Percentiles rank a stretch among this genome's conserved stretches.
phyloP scores from a whole-genome alignment of 2,888 invertebrate genomes.

The Gymnocheta viridis region DNA sequence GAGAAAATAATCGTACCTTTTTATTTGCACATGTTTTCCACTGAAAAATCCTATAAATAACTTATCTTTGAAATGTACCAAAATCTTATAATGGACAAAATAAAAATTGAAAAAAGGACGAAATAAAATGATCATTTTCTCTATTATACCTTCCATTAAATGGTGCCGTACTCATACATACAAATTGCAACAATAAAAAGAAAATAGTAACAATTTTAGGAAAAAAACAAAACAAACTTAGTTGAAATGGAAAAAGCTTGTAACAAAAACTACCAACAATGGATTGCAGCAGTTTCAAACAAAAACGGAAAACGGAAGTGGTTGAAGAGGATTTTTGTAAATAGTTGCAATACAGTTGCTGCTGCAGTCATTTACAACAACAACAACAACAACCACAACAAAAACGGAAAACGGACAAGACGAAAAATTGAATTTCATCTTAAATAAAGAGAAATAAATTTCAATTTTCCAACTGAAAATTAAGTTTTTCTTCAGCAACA shows the following conservation, averaged over 20 bases:
- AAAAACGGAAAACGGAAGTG: constrained; percentile 65
- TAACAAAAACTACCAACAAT: constrained; percentile 48
- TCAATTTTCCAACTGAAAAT: constrained; percentile 12
- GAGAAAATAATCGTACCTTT: background rate
- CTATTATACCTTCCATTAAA: constrained; percentile 46
- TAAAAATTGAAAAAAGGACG: constrained; percentile 30
- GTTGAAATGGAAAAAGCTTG: constrained; percentile 62
- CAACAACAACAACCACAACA: background rate
- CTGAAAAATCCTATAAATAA: constrained; percentile 67
- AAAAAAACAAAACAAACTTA: constrained; percentile 36
- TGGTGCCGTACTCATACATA: constrained; percentile 6
- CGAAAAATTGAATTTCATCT: constrained; percentile 25
- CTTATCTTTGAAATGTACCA: constrained; percentile 64
- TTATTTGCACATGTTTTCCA: constrained; percentile 6
- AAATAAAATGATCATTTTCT: constrained; percentile 60
- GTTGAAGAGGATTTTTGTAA: constrained; percentile 59
- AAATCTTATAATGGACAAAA: constrained; percentile 61
- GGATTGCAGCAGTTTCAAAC: constrained; percentile 42
- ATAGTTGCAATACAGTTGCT: constrained; percentile 55
- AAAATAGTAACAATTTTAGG: constrained; percentile 22
- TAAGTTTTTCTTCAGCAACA: constrained; percentile 4
- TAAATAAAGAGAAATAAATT: constrained; percentile 39
- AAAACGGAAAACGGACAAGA: constrained; percentile 14
- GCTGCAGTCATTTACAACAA: constrained; percentile 33
- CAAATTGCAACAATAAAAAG: constrained; percentile 27